A percentile compares a stretch with the other conserved stretches of the same genome.
Evolutionary conservation across 37 sponge, comb jelly and placozoan species (phyloP).

Genomic region (Cliona cf. orientalis): DNA sequence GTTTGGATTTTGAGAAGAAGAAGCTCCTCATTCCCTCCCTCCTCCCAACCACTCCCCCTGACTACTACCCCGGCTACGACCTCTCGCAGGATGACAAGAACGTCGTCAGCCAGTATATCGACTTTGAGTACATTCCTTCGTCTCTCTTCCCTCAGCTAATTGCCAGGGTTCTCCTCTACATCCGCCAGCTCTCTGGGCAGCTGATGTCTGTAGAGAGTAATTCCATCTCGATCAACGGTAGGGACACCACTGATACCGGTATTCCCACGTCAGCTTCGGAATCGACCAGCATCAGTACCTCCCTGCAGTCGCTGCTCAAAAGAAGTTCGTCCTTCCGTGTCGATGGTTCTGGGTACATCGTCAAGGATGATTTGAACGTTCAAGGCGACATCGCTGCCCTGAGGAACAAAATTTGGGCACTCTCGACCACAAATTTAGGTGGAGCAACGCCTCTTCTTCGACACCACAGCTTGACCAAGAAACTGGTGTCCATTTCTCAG

Average conservation of each 20-base stretch:
- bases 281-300: background rate
- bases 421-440: slow-evolving; percentile 29
- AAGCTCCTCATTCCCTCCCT: slow-evolving; percentile 53
- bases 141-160: slow-evolving; percentile 47
- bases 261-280: background rate
- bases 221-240: background rate
- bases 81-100: background rate
- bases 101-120: slow-evolving; percentile 14
- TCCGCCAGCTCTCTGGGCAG: slow-evolving; percentile 59
- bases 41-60: slow-evolving; percentile 35
- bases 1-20: slow-evolving; percentile 52
- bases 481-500: slow-evolving; percentile 32
- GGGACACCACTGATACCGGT: background rate
- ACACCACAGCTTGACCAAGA: slow-evolving; percentile 26
- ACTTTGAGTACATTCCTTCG: slow-evolving; percentile 46
- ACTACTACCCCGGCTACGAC: slow-evolving; percentile 59
- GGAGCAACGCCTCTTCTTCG: background rate
- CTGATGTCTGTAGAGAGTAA: slow-evolving; percentile 18
- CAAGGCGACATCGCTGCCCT: slow-evolving; percentile 1
- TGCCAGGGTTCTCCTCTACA: slow-evolving; percentile 31
- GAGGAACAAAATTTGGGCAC: slow-evolving; percentile 47
- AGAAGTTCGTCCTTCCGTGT: slow-evolving; percentile 6
- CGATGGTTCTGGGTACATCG: slow-evolving; percentile 39
- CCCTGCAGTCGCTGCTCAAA: background rate
- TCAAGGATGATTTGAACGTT: slow-evolving; percentile 28